Evolutionary conservation across 2,797 vertebrate genomes (phyloP).

Genomic region (Arnoldichthys spilopterus): DNA sequence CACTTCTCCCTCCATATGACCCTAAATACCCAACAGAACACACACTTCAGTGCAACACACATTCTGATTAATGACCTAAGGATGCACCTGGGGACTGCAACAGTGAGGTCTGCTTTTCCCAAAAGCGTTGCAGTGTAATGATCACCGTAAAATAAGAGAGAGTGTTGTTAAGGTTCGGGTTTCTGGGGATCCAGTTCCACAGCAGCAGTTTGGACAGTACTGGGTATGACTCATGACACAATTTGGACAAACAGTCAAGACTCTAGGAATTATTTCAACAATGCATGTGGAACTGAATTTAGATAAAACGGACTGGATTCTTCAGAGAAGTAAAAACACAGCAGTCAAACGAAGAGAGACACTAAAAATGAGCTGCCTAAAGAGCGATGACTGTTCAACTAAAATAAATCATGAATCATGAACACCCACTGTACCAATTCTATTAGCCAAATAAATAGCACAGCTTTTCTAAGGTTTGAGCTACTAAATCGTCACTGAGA

Average conservation of each 20-base stretch:
- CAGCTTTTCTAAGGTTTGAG: background rate
- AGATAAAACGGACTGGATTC: background rate
- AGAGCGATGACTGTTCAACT: background rate
- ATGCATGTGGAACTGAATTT: background rate
- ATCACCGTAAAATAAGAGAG: background rate
- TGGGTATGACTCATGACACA: background rate
- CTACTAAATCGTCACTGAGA: background rate
- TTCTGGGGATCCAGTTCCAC: background rate
- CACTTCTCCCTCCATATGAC: constrained; percentile 99
- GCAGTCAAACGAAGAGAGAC: no score
- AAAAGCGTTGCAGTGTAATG: background rate
- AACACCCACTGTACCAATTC: background rate
- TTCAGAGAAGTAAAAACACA: background rate
- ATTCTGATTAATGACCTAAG: constrained; percentile 17
- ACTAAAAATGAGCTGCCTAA: background rate
- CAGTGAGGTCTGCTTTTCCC: background rate
- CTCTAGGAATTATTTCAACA: background rate
- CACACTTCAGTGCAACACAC: constrained; percentile 25
- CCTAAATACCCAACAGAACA: constrained; percentile 73
- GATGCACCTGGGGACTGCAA: background rate
- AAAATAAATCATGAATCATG: background rate
- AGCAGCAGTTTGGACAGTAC: constrained; percentile 1
- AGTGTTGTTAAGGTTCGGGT: background rate
- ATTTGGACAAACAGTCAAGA: no score
- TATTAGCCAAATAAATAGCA: background rate